phyloP scores from a whole-genome alignment of 2,113 vertebrate species.

The Pygoscelis adeliae region DNA sequence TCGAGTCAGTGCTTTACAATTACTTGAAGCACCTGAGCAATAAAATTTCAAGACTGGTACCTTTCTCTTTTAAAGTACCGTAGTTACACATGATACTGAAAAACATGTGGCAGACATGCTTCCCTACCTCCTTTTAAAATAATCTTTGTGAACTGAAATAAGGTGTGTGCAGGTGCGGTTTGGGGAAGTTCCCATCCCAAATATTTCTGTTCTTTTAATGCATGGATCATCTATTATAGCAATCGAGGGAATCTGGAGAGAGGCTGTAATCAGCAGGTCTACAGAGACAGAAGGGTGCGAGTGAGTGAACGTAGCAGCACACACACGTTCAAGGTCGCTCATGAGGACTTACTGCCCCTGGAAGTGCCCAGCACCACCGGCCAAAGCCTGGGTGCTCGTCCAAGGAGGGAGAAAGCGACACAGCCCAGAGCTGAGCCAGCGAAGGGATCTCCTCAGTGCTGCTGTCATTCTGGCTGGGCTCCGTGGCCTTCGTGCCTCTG shows the following conservation, averaged over 20 bases:
- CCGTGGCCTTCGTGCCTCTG: accelerated
- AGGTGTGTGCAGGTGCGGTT: neutral
- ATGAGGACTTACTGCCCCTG: neutral
- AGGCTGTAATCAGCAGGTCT: neutral
- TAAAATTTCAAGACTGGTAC: neutral
- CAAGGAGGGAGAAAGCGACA: neutral
- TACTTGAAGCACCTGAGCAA: neutral
- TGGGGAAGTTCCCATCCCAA: neutral
- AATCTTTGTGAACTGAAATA: neutral
- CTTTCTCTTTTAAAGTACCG: neutral
- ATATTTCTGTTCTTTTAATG: neutral
- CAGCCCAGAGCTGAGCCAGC: neutral
- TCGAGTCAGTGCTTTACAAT: neutral
- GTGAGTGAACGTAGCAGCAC: neutral
- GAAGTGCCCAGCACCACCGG: neutral
- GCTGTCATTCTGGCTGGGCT: neutral
- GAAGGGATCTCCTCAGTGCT: neutral
- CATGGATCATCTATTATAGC: accelerated
- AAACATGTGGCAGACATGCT: neutral
- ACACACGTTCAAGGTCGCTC: accelerated
- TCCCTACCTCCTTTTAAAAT: neutral
- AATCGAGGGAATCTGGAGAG: neutral
- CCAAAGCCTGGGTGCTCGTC: neutral
- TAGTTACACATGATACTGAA: neutral
- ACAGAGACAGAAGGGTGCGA: neutral